Evolutionary conservation across 2,113 vertebrate genomes (phyloP), one percentile per base, ranked within the genome.

Genomic region (Patagioenas fasciata): DNA sequence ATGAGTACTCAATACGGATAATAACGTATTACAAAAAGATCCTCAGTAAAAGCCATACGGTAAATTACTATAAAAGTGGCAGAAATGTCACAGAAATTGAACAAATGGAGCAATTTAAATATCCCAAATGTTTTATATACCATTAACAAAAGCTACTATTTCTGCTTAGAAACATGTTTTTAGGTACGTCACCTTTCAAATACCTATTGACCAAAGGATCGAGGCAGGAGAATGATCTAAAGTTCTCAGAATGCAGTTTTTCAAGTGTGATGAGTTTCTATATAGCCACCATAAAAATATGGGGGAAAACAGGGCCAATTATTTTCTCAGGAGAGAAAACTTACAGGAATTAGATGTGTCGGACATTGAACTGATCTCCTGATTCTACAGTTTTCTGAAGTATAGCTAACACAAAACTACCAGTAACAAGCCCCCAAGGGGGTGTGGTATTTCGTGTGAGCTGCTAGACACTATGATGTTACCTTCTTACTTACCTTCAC

Each of bases 401-500:
- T 61, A 84, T 1, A 61, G 53, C 48, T 85, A 89, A 62, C 48
- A 88, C 38, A 92, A 74, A 93, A 72, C 65, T 71, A 87, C 80
- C 54, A 58, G 61, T 42, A 91, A 89, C 48, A 85, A 83, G 58
- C 18, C 69, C 72, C 61, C 23, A 19, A 3, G 36, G 51, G 48
- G 15, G 15, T 61, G 48, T 50, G 2, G 3, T 57, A 42, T 89
- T 94, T 95, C 73, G 65, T 11, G 17, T 38, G 44, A 92, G 61
- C 53, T 82, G 40, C 58, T 87, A 34, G 58, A 75, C 42, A 14
- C 31, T 56, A 21, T 12, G 26, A 74, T 48, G 72, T 74, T 85
- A 84, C 71, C n/a, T 85, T 93, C 80, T 92, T 60, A 95, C 69
- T 80, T 92, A 95, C 86, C 94, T 94, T 85, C 69, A 67, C 57